Conservation (phyloP, 1,140 invertebrate genomes). For the Leptinotarsa undecemlineata region DNA sequence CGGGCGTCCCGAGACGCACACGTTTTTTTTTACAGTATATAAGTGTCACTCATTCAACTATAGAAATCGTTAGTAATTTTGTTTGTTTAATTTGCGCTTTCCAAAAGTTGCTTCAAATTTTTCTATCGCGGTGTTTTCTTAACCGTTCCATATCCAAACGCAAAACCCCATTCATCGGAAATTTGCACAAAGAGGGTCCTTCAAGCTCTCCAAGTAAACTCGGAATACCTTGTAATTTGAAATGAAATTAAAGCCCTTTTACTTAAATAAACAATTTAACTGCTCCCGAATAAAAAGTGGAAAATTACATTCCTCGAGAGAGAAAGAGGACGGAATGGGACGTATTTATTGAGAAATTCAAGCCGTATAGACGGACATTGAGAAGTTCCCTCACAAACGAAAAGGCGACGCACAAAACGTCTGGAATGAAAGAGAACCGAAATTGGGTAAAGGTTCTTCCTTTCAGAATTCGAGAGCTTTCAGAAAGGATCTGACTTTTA, state of each 20-base stretch:
- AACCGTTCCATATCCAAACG: neutral
- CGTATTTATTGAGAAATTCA: constrained; percentile 35
- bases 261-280: constrained; percentile 30
- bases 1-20: too few species aligned
- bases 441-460: constrained; percentile 33
- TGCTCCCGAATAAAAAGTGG: constrained; percentile 22
- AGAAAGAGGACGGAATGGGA: constrained; percentile 7
- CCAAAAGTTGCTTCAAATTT: too few species aligned
- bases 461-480: constrained; percentile 21
- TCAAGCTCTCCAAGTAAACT: neutral
- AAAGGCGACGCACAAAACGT: constrained; percentile 10
- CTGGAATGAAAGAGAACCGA: constrained; percentile 29
- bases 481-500: constrained; percentile 27
- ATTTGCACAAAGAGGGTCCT: neutral
- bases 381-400: constrained; percentile 30
- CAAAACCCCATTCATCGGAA: neutral
- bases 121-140: too few species aligned
- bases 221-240: neutral
- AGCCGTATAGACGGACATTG: constrained; percentile 33
- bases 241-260: constrained; percentile 6
- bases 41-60: too few species aligned
- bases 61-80: too few species aligned
- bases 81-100: too few species aligned
- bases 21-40: too few species aligned
- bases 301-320: constrained; percentile 32